Conservation (phyloP, 2,888 invertebrate species). For the Diadegma fenestrale region DNA sequence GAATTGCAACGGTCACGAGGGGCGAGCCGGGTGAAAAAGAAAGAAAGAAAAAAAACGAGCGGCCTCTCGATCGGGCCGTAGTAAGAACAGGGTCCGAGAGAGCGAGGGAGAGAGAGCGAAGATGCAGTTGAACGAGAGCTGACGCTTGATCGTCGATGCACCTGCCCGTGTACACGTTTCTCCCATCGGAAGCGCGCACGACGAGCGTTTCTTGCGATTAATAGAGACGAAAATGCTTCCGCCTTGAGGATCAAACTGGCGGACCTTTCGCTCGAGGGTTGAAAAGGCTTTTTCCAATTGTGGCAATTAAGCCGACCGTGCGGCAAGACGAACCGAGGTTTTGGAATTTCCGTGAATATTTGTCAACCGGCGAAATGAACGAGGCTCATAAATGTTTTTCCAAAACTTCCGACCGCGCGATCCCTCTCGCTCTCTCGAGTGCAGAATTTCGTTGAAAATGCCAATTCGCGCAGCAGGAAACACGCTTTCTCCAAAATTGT, state of each 20-base stretch:
- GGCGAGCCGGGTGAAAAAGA: slow-evolving; percentile 55
- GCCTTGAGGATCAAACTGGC: not conserved
- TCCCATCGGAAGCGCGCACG: slow-evolving; percentile 37
- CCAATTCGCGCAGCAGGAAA: not conserved
- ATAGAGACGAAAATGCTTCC: not conserved
- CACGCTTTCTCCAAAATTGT: not conserved
- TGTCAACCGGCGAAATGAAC: not conserved
- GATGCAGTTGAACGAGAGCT: slow-evolving; percentile 65
- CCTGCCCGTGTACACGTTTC: slow-evolving; percentile 57
- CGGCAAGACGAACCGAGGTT: not conserved
- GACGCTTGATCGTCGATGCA: slow-evolving; percentile 68
- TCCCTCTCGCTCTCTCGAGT: not conserved
- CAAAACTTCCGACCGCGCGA: not conserved
- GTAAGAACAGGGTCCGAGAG: slow-evolving; percentile 46
- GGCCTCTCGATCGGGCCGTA: slow-evolving; percentile 38
- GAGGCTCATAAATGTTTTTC: not conserved
- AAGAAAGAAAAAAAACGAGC: slow-evolving; percentile 40
- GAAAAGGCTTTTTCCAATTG: not conserved
- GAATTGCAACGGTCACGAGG: slow-evolving; percentile 54
- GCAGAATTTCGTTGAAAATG: not conserved
- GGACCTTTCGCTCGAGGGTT: not conserved
- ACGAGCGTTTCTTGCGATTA: slow-evolving; percentile 23
- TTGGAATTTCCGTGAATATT: not conserved
- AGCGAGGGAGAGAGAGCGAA: slow-evolving; percentile 47
- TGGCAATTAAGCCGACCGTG: not conserved